Conservation (phyloP, 2,797 vertebrate genomes). For the Melopsittacus undulatus region DNA sequence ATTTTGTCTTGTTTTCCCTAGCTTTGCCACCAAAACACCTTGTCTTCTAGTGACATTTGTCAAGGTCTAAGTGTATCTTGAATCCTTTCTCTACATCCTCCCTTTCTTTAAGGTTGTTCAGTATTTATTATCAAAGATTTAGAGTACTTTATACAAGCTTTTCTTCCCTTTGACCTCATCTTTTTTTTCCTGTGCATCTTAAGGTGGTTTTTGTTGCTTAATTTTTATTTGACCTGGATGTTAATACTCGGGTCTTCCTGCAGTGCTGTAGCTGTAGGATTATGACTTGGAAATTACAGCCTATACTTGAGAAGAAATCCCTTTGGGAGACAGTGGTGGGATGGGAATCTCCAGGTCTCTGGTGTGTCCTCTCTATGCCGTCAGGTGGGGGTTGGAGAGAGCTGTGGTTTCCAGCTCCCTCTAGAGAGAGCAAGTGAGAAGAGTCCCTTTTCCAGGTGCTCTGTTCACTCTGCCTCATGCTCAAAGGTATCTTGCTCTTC, state of each 20-base stretch:
- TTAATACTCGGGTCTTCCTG: background rate
- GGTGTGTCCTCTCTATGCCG: background rate
- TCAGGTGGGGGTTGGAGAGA: background rate
- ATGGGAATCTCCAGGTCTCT: background rate
- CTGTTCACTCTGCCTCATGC: background rate
- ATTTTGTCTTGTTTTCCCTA: background rate
- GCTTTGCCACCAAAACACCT: background rate
- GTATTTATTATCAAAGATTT: background rate
- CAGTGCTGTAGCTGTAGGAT: background rate
- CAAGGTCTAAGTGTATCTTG: background rate
- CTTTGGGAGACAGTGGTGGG: background rate
- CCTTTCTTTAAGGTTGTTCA: background rate
- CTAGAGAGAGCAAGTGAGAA: background rate
- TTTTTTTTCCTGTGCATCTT: background rate
- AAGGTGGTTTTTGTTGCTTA: background rate
- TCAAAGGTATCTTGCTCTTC: background rate
- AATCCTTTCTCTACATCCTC: background rate
- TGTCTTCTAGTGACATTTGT: background rate
- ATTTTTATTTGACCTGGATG: background rate
- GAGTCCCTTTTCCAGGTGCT: background rate
- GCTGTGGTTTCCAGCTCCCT: background rate
- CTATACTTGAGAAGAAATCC: background rate
- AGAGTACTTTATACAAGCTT: background rate
- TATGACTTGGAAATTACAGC: background rate
- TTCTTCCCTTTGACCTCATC: background rate